Evolutionary conservation across 1,140 invertebrate species (phyloP), one percentile per base, ranked within the genome.

Genomic region (Nomia melanderi): DNA sequence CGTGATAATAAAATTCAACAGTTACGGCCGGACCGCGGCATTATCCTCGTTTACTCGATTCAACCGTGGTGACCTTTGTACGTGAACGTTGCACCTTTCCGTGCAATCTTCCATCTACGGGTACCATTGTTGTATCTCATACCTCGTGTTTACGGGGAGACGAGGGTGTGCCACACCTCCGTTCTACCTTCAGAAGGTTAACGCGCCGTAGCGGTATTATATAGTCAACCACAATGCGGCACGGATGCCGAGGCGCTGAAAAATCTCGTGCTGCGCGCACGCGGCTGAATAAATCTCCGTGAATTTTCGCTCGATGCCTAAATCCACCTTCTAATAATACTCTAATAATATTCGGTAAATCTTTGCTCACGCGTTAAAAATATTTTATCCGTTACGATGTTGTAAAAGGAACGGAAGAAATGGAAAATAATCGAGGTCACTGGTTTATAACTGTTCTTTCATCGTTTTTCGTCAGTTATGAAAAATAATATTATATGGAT

Each of bases 121-220:
- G 64, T 78, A 78, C 76, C 75, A 84, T 84, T 84, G 83, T 84
- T 84, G 65, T 77, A 62, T 44, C 54, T 57, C 33, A 25, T 36
- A 27, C 31, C 31, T 59, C 66, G 66, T 65, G 66, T 70, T 66
- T 41, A 69, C 39, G 50, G 65, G 60, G 69, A 62, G 62, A 86
- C 76, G 82, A 73, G 76, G 74, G 86, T 78, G 74, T 78, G 86
- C 78, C 86, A 85, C 86, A 88, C 86, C 87, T 87, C 66, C 36
- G 64, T 79, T 69, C 82, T 86, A 83, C 86, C 86, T 87, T 87
- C 83, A 86, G 87, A 87, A 88, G 87, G 84, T 88, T 86, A 87
- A 87, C 79, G 77, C 70, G 78, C 79, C 75, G 59, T 47, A 50
- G 66, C 64, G 44, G 36, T 67, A 77, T 69, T 79, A n/a, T n/a